phyloP scores from a whole-genome alignment of 2,888 invertebrate genomes.

The Drosophila anceps region DNA sequence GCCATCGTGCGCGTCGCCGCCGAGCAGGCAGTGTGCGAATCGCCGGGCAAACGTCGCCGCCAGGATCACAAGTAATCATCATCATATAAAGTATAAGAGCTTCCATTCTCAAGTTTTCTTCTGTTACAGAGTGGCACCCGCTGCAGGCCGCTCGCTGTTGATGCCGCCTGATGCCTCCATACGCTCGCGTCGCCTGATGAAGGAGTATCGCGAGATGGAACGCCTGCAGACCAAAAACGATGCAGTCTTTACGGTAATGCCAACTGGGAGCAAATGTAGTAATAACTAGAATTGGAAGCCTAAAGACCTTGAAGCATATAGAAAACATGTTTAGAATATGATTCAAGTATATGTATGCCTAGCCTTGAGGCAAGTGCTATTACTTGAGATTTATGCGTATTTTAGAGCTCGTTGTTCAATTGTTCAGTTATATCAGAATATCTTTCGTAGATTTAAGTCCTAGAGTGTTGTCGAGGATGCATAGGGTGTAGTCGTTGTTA shows the following conservation, averaged over 20 bases:
- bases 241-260: conserved; percentile 90
- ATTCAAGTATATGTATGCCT: not conserved
- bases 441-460: not conserved
- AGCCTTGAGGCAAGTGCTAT: not conserved
- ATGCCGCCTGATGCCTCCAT: conserved; percentile 87
- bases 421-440: not conserved
- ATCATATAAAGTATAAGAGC: not conserved
- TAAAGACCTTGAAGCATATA: no score
- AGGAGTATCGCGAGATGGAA: conserved; percentile 93
- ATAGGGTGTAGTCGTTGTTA: no score
- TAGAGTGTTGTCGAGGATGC: not conserved
- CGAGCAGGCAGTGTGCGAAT: conserved; percentile 68
- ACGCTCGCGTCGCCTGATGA: conserved; percentile 93
- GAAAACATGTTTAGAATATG: not conserved
- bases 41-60: conserved; percentile 81
- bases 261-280: not conserved
- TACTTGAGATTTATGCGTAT: no score
- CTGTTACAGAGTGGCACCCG: conserved; percentile 83
- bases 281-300: not conserved
- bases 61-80: conserved; percentile 80
- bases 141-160: conserved; percentile 71
- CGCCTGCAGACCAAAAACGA: conserved; percentile 90
- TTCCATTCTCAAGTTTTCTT: not conserved
- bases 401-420: no score
- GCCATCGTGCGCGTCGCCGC: conserved; percentile 63